phyloP scores from a whole-genome alignment of 2,113 vertebrate genomes.

The Channa maculata region DNA sequence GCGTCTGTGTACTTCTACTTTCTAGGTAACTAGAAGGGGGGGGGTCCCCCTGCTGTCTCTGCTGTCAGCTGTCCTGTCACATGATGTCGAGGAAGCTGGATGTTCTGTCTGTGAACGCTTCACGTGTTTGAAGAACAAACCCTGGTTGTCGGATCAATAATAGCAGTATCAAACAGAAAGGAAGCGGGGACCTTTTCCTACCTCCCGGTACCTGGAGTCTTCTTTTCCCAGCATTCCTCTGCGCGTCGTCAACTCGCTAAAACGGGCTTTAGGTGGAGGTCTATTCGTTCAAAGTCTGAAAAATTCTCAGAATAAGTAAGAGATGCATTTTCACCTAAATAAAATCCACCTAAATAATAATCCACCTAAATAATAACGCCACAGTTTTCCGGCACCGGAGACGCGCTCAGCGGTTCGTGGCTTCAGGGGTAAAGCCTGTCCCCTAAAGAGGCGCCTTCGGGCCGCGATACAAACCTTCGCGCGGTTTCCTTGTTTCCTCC shows the following conservation, averaged over 20 bases:
- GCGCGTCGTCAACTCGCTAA: neutral
- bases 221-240: constrained; percentile 85
- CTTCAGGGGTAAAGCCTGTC: constrained; percentile 14
- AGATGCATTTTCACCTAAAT: constrained; percentile 21
- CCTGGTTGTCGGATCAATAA: neutral
- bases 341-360: no score
- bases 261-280: neutral
- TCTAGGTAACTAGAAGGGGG: no score
- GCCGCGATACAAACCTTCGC: constrained; percentile 16
- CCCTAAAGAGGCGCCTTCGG: constrained; percentile 3
- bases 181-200: constrained; percentile 49
- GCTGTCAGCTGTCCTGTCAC: constrained; percentile 55
- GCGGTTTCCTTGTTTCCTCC: constrained; percentile 24
- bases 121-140: neutral
- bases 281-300: neutral
- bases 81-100: constrained; percentile 18
- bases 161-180: no score
- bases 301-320: neutral
- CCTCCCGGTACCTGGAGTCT: constrained; percentile 87
- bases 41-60: no score
- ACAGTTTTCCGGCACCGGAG: neutral
- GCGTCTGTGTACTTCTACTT: no score
- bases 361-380: no score
- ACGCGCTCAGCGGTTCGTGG: neutral
- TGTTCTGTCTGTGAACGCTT: neutral